Base-by-base conservation (phyloP, 2,888 invertebrate species). In the Ethmia dodecea region DNA sequence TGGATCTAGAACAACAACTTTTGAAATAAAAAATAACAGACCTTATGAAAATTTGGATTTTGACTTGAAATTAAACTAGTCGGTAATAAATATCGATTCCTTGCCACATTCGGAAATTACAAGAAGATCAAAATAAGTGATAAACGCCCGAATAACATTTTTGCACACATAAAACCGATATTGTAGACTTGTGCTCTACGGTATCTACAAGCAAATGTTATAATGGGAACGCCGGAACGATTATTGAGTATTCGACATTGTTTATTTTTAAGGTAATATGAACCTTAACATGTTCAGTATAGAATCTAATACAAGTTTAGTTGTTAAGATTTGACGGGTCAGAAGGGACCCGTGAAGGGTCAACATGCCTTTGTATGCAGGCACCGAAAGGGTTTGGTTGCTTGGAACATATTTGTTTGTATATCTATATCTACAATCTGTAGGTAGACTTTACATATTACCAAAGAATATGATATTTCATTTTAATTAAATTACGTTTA, bases 331-430 rank as follows among this genome's bases (percentile, higher is more conserved):
- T 40, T 40, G 41, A 29, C 33, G 29, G 31, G 28, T 30, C 34
- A 35, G 41, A 26, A 15, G 9, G 27, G 28, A 30, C 33, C 40
- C 31, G 31, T 28, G 27, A 28, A 26, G 44, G 49, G 40, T 47
- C 41, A 34, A 43, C 42, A 42, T 39, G 37, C 39, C 40, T 54
- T 51, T 52, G 49, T 51, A 52, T 52, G 49, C 51, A 50, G 33
- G 44, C 42, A 40, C 37, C 39, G 43, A 47, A n/a, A 50, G 47
- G 49, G 46, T 45, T 51, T 46, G 44, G 49, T 50, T 47, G 45
- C 41, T 48, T 35, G 38, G 41, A 42, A 40, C 14, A 26, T 32
- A 26, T 12, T n/a, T n/a, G n/a, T n/a, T n/a, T n/a, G n/a, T n/a
- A n/a, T n/a, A n/a, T n/a, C n/a, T n/a, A n/a, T n/a, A n/a, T n/a